Percentiles rank a stretch among this genome's conserved stretches.
These are phyloP conservation scores for Lasioglossum malachurum DNA, from an alignment of 2,888 invertebrate genomes.

Conservation along the genomic window DNA sequence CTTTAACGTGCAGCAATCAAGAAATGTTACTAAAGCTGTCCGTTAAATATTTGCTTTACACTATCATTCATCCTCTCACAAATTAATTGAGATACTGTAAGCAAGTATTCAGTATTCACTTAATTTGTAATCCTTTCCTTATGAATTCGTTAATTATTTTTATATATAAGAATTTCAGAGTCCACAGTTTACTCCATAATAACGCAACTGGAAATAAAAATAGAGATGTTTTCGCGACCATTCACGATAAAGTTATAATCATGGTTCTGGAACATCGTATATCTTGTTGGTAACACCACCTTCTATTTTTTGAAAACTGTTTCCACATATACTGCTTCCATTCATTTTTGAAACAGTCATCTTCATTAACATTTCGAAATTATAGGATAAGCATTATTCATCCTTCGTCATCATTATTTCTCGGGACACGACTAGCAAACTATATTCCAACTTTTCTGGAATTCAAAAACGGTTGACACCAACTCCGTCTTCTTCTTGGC, in stretches of 20 bases:
- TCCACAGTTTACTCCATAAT: neutral
- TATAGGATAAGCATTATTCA: neutral
- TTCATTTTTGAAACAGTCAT: neutral
- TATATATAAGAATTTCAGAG: neutral
- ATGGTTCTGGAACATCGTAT: neutral
- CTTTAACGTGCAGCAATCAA: neutral
- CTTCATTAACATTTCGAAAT: neutral
- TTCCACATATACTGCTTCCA: neutral
- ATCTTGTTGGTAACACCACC: neutral
- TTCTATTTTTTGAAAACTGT: neutral
- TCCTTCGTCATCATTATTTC: neutral
- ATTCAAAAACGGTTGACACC: neutral
- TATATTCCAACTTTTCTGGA: neutral
- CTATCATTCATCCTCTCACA: neutral
- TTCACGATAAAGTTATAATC: neutral
- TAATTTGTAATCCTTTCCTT: no score
- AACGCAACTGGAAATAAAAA: neutral
- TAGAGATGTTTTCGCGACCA: neutral
- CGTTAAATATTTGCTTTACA: neutral
- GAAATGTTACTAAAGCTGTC: neutral
- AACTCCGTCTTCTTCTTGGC: neutral
- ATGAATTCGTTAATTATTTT: no score
- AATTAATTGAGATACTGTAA: neutral
- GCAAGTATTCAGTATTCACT: no score
- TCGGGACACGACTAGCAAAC: neutral